phyloP scores from a whole-genome alignment of 2,797 vertebrate genomes.

The Leptodactylus fallax region DNA sequence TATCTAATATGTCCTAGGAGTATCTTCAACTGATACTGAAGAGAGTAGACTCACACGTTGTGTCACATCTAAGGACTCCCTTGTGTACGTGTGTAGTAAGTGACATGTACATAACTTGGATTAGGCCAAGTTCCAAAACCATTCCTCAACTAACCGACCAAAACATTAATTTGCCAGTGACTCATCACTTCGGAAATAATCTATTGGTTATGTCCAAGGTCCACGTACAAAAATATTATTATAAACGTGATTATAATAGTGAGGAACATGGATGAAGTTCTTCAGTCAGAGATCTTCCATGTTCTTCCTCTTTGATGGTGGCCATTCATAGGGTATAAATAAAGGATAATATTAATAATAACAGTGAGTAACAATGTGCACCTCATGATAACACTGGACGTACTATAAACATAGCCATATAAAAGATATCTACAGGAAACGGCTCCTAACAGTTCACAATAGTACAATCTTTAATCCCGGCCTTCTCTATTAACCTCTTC shows the following conservation, averaged over 20 bases:
- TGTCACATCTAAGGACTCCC: background rate
- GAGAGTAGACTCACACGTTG: background rate
- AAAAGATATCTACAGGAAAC: conserved; percentile 7
- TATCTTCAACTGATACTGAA: background rate
- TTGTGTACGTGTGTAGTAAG: background rate
- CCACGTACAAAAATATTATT: background rate
- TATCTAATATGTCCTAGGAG: background rate
- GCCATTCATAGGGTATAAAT: background rate
- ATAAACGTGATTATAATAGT: background rate
- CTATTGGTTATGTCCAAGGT: background rate
- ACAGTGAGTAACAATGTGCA: conserved; percentile 1
- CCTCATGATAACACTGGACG: background rate
- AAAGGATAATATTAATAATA: conserved; percentile 25
- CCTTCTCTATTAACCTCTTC: background rate
- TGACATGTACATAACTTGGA: background rate
- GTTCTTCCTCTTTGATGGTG: background rate
- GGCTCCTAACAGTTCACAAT: background rate
- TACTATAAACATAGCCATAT: background rate
- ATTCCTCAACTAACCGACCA: background rate
- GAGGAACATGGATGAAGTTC: background rate
- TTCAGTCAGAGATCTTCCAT: background rate
- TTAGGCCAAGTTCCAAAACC: conserved; percentile 1
- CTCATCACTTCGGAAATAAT: background rate
- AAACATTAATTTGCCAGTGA: background rate
- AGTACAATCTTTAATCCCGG: background rate